phyloP scores from a whole-genome alignment of 1,140 invertebrate genomes.

The Patella vulgata region DNA sequence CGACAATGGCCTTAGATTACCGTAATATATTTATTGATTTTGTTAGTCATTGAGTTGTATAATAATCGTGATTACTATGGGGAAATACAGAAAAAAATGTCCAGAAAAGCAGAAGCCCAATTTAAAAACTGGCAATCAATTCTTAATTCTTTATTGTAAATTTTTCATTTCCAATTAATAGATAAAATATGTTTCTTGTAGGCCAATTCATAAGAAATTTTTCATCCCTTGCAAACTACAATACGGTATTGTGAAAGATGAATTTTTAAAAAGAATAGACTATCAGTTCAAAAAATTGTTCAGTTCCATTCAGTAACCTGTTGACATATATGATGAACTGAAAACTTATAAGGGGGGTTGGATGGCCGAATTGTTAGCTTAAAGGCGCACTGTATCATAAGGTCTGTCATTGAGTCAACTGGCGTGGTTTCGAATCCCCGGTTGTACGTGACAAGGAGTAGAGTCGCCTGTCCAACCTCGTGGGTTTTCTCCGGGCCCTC shows the following conservation, averaged over 20 bases:
- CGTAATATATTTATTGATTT: not conserved
- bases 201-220: not conserved
- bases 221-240: not conserved
- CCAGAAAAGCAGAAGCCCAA: not conserved
- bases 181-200: slow-evolving; percentile 4
- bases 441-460: no score
- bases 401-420: no score
- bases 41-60: not conserved
- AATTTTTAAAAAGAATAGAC: not conserved
- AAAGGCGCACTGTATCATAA: no score
- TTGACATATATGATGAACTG: not conserved
- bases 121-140: not conserved
- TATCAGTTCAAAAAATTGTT: not conserved
- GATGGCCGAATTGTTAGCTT: no score
- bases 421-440: no score
- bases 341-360: not conserved
- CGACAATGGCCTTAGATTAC: no score
- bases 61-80: not conserved
- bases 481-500: no score
- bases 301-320: not conserved
- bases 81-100: not conserved
- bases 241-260: not conserved
- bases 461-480: no score
- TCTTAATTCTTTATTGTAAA: not conserved
- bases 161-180: slow-evolving; percentile 3